These are phyloP conservation scores for Agriopis leucophaearia DNA, from an alignment of 2,888 invertebrate species.

Conservation along the genomic window DNA sequence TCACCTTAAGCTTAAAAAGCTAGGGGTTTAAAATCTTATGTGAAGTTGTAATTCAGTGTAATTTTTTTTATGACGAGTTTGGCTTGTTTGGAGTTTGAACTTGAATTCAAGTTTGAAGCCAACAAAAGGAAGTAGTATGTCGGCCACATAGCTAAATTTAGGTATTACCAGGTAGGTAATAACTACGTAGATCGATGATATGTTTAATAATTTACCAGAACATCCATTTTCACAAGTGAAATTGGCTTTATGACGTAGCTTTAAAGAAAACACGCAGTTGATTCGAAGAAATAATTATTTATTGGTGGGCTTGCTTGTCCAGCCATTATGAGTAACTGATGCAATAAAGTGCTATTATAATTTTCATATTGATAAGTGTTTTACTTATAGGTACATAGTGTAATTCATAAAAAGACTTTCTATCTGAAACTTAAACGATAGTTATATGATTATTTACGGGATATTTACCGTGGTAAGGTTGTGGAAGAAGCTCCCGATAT, in stretches of 20 bases:
- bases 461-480: no score
- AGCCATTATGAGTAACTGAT: neutral
- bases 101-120: neutral
- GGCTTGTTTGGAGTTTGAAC: no score
- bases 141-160: neutral
- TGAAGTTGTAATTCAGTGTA: no score
- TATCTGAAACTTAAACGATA: no score
- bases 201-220: constrained; percentile 19
- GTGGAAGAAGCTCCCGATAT: no score
- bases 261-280: constrained; percentile 10
- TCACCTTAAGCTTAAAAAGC: no score
- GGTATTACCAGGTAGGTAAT: neutral
- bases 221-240: constrained; percentile 18
- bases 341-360: neutral
- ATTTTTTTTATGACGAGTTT: neutral
- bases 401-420: no score
- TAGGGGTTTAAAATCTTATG: no score
- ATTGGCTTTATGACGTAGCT: neutral
- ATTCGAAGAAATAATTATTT: constrained; percentile 17
- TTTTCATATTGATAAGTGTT: no score
- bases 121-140: neutral
- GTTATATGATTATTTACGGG: no score
- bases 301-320: neutral
- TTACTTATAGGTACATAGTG: no score
- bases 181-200: constrained; percentile 20